Conservation (phyloP, 35 echinoderm and acorn worm genomes). For the Lytechinus variegatus region DNA sequence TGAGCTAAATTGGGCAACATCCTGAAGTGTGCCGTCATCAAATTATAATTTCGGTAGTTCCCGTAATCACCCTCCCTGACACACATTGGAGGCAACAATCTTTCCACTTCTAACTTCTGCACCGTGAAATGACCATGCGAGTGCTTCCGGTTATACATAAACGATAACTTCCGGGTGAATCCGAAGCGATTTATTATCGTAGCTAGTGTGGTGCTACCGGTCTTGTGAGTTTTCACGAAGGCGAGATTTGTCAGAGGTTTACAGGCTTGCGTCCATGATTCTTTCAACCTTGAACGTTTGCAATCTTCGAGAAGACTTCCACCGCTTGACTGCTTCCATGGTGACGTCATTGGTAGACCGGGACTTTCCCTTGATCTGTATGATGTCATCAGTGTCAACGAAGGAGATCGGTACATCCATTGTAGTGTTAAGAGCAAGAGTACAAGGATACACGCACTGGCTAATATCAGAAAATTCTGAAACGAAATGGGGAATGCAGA, state of each 20-base stretch:
- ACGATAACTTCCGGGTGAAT: constrained; percentile 42
- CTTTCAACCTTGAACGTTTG: neutral
- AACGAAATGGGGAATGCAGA: too few relatives aligned
- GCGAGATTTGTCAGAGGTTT: constrained; percentile 22
- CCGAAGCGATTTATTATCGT: constrained; percentile 60
- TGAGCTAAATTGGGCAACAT: neutral
- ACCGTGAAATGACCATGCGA: neutral
- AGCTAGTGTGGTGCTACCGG: constrained; percentile 58
- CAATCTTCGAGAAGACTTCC: too few relatives aligned
- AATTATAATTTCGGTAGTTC: neutral
- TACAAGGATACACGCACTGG: too few relatives aligned
- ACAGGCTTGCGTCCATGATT: neutral
- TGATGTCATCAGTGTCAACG: too few relatives aligned
- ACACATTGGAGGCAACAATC: constrained; percentile 5
- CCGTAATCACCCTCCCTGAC: neutral
- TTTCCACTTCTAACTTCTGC: neutral
- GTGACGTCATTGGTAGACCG: too few relatives aligned
- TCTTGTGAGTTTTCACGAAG: constrained; percentile 75
- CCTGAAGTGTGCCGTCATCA: neutral
- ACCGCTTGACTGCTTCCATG: too few relatives aligned
- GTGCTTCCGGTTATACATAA: constrained; percentile 28
- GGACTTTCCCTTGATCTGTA: too few relatives aligned
- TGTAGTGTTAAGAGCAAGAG: too few relatives aligned
- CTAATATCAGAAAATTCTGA: too few relatives aligned
- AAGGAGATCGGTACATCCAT: too few relatives aligned